These are phyloP conservation scores for Polypedilum vanderplanki DNA, from an alignment of 1,140 invertebrate genomes.

Conservation along the genomic window DNA sequence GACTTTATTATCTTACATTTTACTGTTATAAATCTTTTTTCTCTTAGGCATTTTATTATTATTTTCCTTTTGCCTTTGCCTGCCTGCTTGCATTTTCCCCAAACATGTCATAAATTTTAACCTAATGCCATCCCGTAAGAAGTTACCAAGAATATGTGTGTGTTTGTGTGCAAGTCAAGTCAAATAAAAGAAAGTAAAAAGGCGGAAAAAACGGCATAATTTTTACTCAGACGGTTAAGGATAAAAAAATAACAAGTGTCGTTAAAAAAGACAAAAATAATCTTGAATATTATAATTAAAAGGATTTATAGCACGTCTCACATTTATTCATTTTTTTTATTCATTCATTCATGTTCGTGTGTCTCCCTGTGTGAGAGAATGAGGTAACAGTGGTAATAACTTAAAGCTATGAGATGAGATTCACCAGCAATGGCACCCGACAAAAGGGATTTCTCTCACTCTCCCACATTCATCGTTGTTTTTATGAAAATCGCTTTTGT, in stretches of 20 bases:
- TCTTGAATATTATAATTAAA: constrained; percentile 28
- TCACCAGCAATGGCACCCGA: too few species aligned
- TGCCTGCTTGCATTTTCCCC: constrained; percentile 1
- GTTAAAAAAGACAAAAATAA: constrained; percentile 27
- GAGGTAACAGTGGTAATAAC: neutral
- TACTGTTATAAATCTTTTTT: constrained; percentile 14
- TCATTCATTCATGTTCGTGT: neutral
- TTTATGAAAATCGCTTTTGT: constrained; percentile 5
- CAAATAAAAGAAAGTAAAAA: too few species aligned
- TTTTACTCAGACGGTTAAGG: neutral
- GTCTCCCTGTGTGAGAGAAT: neutral
- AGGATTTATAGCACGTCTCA: constrained; percentile 2
- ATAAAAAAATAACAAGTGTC: constrained; percentile 7
- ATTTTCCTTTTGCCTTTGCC: neutral
- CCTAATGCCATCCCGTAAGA: neutral
- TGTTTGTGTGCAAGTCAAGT: too few species aligned
- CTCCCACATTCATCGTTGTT: neutral
- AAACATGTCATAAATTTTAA: neutral
- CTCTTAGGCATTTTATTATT: constrained; percentile 7
- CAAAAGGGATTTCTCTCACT: too few species aligned
- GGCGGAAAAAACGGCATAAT: neutral
- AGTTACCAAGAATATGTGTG: too few species aligned
- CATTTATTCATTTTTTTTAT: constrained; percentile 1
- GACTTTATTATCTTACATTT: constrained; percentile 19
- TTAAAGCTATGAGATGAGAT: neutral